Evolutionary conservation across 2,797 vertebrate genomes (phyloP).

Genomic region (Schizopygopsis pylzovi): DNA sequence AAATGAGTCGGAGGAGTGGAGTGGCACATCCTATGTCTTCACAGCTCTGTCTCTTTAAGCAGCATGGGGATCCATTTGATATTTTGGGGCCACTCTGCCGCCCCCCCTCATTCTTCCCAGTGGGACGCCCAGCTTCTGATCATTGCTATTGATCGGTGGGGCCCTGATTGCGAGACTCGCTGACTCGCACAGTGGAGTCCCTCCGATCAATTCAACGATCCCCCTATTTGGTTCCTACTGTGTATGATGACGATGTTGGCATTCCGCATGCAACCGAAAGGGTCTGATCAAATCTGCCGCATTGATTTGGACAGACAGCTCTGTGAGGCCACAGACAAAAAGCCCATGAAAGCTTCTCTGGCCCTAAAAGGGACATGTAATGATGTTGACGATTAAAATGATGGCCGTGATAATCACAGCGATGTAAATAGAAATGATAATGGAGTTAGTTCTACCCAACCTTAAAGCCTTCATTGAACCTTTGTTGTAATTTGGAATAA

Average conservation of each 20-base stretch:
- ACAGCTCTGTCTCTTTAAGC: conserved; percentile 65
- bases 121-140: conserved; percentile 74
- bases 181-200: conserved; percentile 69
- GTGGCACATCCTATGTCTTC: conserved; percentile 62
- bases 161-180: conserved; percentile 75
- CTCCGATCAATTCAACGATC: conserved; percentile 80
- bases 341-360: conserved; percentile 54
- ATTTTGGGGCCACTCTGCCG: conserved; percentile 65
- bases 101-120: conserved; percentile 64
- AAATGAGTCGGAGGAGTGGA: conserved; percentile 63
- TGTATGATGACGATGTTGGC: conserved; percentile 83
- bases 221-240: conserved; percentile 80
- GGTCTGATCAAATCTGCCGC: conserved; percentile 78
- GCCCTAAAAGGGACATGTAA: conserved; percentile 58
- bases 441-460: conserved; percentile 35
- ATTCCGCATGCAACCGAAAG: conserved; percentile 77
- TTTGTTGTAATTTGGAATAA: conserved; percentile 34
- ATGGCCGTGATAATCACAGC: conserved; percentile 45
- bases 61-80: conserved; percentile 74
- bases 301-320: conserved; percentile 72
- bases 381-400: conserved; percentile 56
- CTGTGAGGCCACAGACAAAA: conserved; percentile 63
- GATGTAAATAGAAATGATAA: conserved; percentile 56
- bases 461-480: conserved; percentile 35
- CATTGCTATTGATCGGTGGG: conserved; percentile 77